Base-by-base conservation (phyloP, 2,113 vertebrate species). In the Siphamia tubifer region DNA sequence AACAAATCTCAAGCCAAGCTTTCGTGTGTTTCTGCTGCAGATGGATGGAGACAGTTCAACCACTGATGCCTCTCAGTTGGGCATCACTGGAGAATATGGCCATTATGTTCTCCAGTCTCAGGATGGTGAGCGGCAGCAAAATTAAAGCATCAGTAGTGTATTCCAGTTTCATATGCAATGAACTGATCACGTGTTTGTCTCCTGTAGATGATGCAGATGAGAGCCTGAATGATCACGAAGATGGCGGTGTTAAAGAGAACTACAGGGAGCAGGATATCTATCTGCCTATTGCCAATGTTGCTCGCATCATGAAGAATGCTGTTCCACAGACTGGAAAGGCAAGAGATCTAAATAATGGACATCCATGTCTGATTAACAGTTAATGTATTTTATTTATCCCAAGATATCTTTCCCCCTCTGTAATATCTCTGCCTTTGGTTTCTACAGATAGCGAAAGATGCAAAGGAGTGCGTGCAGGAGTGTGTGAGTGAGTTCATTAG, bases 401-500 rank as follows among this genome's bases (percentile, higher is more conserved):
- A n/a, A n/a, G 34, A 45, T n/a, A 9, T 4, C 51, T 5, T 4
- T n/a, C 11, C 8, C 30, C 4, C 19, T 52, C 17, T 27, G 8
- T 28, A 6, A 1, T 39, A 8, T 39, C 0, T 16, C 0, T 13
- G 20, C 24, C 10, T 19, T 2, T 21, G 1, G n/a, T 2, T 15
- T 12, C n/a, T 1, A 4, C 77, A 99, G 98, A 99, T 99, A 17
- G 97, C 98, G 1, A 99, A 99, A 87, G 98, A 99, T 0, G 97
- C 98, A 60, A 99, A 99, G 81, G 98, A 99, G 74, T 99, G 98
- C 0, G 98, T 99, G 55, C 98, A 99, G 82, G 98, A 99, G 77
- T 99, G 98, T 27, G 98, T 99, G 10, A 99, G 98, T 51, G 98
- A 99, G 87, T 99, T 99, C 77, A 99, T 99, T 90, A 99, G 97